These are phyloP conservation scores for Lepidostoma basale DNA, from an alignment of 1,140 invertebrate species.

Conservation along the genomic window DNA sequence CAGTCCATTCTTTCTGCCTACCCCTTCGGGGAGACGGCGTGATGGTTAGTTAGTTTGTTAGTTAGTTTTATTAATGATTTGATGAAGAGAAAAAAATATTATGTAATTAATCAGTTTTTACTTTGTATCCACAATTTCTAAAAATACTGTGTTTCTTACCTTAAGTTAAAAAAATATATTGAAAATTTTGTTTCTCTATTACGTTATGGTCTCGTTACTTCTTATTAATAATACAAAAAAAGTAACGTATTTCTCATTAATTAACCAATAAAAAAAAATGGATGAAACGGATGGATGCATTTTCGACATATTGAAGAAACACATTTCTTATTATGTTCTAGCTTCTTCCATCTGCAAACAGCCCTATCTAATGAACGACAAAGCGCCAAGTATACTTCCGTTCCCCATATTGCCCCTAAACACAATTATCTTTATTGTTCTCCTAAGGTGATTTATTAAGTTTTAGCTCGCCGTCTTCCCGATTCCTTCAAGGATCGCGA, in stretches of 20 bases:
- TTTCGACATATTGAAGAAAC: background rate
- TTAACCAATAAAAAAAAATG: background rate
- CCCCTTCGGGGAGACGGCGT: too few species aligned
- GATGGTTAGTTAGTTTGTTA: too few species aligned
- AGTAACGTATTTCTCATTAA: background rate
- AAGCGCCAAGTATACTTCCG: background rate
- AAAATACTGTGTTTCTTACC: too few species aligned
- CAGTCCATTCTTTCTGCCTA: too few species aligned
- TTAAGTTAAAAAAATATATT: too few species aligned
- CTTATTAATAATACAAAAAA: background rate
- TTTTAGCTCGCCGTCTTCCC: background rate
- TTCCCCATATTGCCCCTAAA: background rate
- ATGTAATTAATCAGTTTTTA: too few species aligned
- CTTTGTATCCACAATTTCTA: too few species aligned
- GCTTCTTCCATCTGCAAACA: background rate
- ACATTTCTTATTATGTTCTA: conserved; percentile 4
- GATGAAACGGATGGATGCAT: background rate
- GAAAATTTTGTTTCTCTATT: too few species aligned
- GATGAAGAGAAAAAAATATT: too few species aligned
- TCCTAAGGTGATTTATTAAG: background rate
- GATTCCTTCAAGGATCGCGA: background rate
- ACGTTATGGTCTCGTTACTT: too few species aligned
- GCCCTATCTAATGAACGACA: background rate
- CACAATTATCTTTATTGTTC: background rate
- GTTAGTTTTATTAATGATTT: too few species aligned